A percentile compares a stretch with the other conserved stretches of the same genome.
Evolutionary conservation across 2,113 vertebrate genomes (phyloP).

Genomic region (Hippoglossus stenolepis): DNA sequence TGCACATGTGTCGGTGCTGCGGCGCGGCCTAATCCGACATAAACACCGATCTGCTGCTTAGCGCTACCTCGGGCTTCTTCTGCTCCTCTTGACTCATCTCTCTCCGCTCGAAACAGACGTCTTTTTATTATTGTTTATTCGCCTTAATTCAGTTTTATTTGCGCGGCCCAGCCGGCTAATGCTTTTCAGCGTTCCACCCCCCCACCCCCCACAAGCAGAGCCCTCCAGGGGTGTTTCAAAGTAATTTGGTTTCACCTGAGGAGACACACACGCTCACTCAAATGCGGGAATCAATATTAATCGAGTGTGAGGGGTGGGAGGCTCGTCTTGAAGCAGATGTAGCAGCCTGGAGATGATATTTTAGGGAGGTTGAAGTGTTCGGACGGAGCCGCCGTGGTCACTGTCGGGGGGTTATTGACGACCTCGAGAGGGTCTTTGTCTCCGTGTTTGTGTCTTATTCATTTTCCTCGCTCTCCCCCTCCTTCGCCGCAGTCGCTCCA

Average conservation of each 20-base stretch:
- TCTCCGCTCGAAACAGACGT: conserved; percentile 31
- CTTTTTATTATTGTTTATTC: conserved; percentile 71
- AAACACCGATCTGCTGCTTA: conserved; percentile 47
- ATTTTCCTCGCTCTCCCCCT: conserved; percentile 27
- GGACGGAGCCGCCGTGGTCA: conserved; percentile 51
- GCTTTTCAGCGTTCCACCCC: conserved; percentile 44
- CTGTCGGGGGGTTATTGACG: conserved; percentile 67
- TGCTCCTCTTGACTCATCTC: conserved; percentile 41
- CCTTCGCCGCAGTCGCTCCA: conserved; percentile 30
- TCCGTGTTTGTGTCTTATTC: conserved; percentile 49
- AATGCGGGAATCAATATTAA: conserved; percentile 81
- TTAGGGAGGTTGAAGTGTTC: conserved; percentile 57
- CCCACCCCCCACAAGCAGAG: conserved; percentile 14
- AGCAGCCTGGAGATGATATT: conserved; percentile 74
- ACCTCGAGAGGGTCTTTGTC: conserved; percentile 49
- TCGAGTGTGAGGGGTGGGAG: conserved; percentile 59
- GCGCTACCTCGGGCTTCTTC: conserved; percentile 43
- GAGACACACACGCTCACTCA: conserved; percentile 74
- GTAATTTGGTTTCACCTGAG: conserved; percentile 81
- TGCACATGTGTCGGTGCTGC: conserved; percentile 22
- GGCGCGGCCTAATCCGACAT: conserved; percentile 29
- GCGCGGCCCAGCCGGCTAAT: conserved; percentile 58
- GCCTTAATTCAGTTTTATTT: conserved; percentile 71
- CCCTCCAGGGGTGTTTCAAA: conserved; percentile 63
- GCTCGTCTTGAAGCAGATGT: conserved; percentile 50